Base-by-base conservation (phyloP, 2,113 vertebrate species). In the Polypterus bichir region DNA sequence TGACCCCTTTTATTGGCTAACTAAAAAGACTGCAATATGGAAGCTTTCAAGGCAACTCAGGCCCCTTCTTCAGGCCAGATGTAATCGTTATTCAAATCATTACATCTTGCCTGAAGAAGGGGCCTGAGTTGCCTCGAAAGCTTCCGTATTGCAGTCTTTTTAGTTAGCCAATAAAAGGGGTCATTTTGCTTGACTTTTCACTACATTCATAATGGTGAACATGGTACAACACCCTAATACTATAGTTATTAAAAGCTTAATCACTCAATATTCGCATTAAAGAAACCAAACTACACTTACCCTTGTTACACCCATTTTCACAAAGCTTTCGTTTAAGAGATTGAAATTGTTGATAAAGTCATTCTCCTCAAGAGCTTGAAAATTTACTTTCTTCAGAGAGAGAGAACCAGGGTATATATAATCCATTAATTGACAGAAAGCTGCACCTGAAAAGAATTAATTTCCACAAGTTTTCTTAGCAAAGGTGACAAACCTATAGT, bases 391-490 rank as follows among this genome's bases (percentile, higher is more conserved):
- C 47, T 61, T 71, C 63, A 86, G 48, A 68, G 84, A 78, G 9
- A 88, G 48, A 10, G 78, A 81, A 45, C 73, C 80, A 3, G 82
- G 81, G 48, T 76, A 62, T 7, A 78, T 64, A 47, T 68, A 66
- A 72, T 84, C 73, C 77, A 88, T 78, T 46, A 88, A 52, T 74
- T 86, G 86, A 70, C 86, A 88, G 62, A 79, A 73, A 54, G 72
- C 78, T 0, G 80, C 77, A 58, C 86, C 86, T 88, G 62, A 7
- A 48, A 44, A 56, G 62, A 63, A 9, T 57, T 0, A 63, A 9
- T 57, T 0, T 65, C 27, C 59, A 7, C 62, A 7, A 46, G 5
- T 4, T 4, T 27, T 27, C 27, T 27, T 27, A 27, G 27, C 27
- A 27, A 27, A 27, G 27, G 27, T 27, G 27, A 27, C 27, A 27